phyloP scores from a whole-genome alignment of 2,797 vertebrate species.

The Pteropus rufus region DNA sequence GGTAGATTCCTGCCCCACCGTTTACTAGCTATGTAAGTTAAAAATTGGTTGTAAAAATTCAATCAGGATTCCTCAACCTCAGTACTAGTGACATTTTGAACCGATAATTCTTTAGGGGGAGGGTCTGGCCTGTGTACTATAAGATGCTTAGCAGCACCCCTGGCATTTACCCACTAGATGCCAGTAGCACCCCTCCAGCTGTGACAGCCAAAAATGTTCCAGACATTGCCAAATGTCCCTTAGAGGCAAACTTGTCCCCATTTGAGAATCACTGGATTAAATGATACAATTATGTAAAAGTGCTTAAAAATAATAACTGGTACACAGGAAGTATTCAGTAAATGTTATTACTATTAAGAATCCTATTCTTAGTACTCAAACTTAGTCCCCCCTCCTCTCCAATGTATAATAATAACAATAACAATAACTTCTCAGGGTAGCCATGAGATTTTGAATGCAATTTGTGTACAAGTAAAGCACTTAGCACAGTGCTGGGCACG shows the following conservation, averaged over 20 bases:
- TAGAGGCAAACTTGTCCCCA: neutral
- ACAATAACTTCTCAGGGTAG: slow-evolving; percentile 5
- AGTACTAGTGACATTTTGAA: neutral
- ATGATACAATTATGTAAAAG: neutral
- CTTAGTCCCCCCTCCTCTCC: neutral
- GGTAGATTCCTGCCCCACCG: neutral
- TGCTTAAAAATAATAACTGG: slow-evolving; percentile 33
- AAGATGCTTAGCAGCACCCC: neutral
- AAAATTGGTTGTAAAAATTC: neutral
- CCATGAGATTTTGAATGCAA: neutral
- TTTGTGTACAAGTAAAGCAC: neutral
- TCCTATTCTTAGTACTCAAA: slow-evolving; percentile 20
- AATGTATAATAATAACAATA: neutral
- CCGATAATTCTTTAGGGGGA: neutral
- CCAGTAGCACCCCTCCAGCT: slow-evolving; percentile 31
- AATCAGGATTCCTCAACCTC: neutral
- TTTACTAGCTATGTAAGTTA: neutral
- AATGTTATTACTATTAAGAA: slow-evolving; percentile 8
- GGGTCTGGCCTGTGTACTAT: neutral
- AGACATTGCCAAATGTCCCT: slow-evolving; percentile 19
- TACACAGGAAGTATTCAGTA: neutral
- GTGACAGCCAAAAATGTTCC: neutral
- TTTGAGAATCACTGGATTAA: slow-evolving; percentile 31
- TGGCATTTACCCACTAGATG: slow-evolving; percentile 47
- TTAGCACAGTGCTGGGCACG: slow-evolving; percentile 52